phyloP scores from a whole-genome alignment of 2,797 vertebrate genomes.

The Rhinoraja longicauda region DNA sequence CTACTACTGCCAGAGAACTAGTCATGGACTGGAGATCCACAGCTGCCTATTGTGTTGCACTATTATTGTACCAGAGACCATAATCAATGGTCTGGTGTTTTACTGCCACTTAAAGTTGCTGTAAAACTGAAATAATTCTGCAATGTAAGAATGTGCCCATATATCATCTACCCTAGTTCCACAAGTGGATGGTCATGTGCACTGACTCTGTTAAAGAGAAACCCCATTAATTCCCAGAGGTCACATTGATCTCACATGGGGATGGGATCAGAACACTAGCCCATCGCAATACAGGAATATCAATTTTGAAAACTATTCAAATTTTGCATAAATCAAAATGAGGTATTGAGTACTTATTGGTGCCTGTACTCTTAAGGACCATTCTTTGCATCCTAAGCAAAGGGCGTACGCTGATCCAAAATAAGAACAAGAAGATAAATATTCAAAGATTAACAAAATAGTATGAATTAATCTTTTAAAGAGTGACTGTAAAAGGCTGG shows the following conservation, averaged over 20 bases:
- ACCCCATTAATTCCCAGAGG: neutral
- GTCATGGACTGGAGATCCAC: neutral
- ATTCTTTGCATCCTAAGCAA: neutral
- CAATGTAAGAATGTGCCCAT: neutral
- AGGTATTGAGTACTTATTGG: neutral
- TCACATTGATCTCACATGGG: neutral
- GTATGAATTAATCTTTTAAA: too few species aligned
- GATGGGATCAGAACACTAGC: neutral
- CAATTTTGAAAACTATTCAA: neutral
- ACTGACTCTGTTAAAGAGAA: neutral
- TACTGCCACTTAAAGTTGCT: neutral
- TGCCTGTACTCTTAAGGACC: neutral
- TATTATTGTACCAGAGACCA: neutral
- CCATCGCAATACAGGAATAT: neutral
- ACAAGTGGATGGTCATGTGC: neutral
- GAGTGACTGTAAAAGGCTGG: too few species aligned
- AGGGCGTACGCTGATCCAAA: neutral
- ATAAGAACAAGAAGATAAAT: neutral
- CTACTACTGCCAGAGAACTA: neutral
- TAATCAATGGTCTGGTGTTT: neutral
- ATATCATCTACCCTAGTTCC: neutral
- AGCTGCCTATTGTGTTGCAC: neutral
- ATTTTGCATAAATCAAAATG: neutral
- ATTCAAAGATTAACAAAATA: neutral
- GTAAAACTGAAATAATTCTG: neutral